These are phyloP conservation scores for Scleropages formosus DNA, from an alignment of 2,797 vertebrate species.

Conservation along the genomic window DNA sequence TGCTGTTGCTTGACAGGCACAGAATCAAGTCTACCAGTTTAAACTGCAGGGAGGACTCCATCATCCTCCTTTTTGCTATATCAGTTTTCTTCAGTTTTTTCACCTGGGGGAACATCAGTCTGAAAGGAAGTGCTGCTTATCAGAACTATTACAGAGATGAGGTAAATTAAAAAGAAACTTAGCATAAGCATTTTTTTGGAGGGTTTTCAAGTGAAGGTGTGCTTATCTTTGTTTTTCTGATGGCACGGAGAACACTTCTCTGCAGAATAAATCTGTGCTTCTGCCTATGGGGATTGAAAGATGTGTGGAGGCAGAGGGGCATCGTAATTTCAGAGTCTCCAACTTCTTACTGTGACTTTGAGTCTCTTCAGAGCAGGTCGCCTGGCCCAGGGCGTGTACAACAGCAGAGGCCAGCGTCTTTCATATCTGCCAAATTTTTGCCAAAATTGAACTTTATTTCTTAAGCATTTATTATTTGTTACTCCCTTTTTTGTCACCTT, in stretches of 20 bases:
- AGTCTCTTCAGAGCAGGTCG: background rate
- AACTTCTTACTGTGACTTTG: no score
- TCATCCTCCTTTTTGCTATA: constrained; percentile 72
- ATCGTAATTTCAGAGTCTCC: background rate
- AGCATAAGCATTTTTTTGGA: constrained; percentile 68
- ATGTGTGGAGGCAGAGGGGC: background rate
- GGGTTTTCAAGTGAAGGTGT: constrained; percentile 28
- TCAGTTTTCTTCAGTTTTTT: constrained; percentile 66
- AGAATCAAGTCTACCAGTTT: constrained; percentile 51
- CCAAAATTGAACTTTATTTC: constrained; percentile 63
- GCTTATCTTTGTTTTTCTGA: constrained; percentile 15
- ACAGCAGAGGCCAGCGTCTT: constrained; percentile 36
- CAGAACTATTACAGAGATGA: constrained; percentile 27
- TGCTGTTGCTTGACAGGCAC: constrained; percentile 69
- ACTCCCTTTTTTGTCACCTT: constrained; percentile 37
- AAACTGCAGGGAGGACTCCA: constrained; percentile 35
- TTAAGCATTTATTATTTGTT: constrained; percentile 30
- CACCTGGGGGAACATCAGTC: constrained; percentile 55
- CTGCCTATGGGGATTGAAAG: background rate
- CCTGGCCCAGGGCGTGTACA: background rate
- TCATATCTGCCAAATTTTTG: constrained; percentile 82
- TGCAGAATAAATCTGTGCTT: constrained; percentile 10
- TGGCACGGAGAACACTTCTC: constrained; percentile 7
- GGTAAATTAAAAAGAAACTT: constrained; percentile 25
- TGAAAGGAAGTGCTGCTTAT: constrained; percentile 50